These are phyloP conservation scores for Montifringilla adamsi DNA, from an alignment of 2,113 vertebrate species.

Conservation along the genomic window DNA sequence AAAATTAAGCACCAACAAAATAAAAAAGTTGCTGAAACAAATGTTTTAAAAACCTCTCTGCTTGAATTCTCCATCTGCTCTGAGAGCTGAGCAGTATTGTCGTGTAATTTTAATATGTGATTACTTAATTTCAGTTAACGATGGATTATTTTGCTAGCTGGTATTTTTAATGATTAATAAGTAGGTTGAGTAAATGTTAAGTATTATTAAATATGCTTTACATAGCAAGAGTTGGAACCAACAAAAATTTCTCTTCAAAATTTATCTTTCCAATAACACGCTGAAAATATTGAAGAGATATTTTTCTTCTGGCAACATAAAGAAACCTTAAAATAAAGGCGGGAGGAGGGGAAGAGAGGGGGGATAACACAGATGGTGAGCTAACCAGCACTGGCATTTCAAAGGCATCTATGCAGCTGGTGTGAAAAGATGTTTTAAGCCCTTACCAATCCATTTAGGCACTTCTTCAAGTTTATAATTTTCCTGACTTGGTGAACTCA, in stretches of 20 bases:
- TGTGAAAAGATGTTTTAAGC: slow-evolving; percentile 13
- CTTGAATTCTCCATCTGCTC: slow-evolving; percentile 47
- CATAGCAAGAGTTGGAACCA: slow-evolving; percentile 23
- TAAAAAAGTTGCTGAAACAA: slow-evolving; percentile 31
- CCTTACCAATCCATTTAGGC: not conserved
- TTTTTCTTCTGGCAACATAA: slow-evolving; percentile 52
- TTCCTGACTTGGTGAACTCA: not conserved
- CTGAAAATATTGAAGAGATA: slow-evolving; percentile 17
- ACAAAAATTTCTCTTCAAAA: slow-evolving; percentile 7
- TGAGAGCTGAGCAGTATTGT: not conserved
- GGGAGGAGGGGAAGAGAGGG: not conserved
- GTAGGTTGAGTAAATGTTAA: slow-evolving; percentile 43
- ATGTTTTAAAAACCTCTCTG: not conserved
- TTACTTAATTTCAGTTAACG: slow-evolving; percentile 38
- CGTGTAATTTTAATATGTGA: not conserved
- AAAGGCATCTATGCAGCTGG: slow-evolving; percentile 30
- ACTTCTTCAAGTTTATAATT: not conserved
- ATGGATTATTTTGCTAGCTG: slow-evolving; percentile 30
- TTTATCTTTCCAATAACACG: not conserved
- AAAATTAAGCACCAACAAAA: slow-evolving; percentile 48
- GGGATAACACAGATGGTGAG: slow-evolving; percentile 44
- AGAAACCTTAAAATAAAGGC: slow-evolving; percentile 57
- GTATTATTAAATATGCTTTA: slow-evolving; percentile 47
- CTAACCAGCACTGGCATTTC: slow-evolving; percentile 32
- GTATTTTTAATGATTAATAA: slow-evolving; percentile 48